These are phyloP conservation scores for Plagodis pulveraria DNA, from an alignment of 2,888 invertebrate species.

Conservation along the genomic window DNA sequence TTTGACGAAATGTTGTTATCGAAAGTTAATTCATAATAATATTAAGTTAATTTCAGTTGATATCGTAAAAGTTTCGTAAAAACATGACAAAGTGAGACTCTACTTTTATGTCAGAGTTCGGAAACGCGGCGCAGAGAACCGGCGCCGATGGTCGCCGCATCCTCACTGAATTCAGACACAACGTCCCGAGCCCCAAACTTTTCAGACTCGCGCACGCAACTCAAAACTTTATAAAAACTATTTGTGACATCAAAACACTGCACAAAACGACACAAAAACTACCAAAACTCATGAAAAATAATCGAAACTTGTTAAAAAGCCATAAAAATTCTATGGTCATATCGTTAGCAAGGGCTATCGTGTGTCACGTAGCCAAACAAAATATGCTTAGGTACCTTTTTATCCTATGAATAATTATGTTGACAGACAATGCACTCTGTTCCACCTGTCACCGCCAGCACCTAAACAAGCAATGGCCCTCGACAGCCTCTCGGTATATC, in stretches of 20 bases:
- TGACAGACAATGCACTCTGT: conserved; percentile 61
- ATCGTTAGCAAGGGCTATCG: conserved; percentile 9
- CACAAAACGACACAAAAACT: neutral
- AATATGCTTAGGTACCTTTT: conserved; percentile 64
- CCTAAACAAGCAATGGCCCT: conserved; percentile 75
- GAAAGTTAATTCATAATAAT: too few relatives aligned
- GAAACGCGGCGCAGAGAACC: conserved; percentile 56
- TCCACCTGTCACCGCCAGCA: conserved; percentile 70
- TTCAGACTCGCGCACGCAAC: conserved; percentile 30
- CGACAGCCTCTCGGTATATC: conserved; percentile 58
- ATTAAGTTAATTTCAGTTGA: neutral
- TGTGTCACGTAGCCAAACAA: conserved; percentile 34
- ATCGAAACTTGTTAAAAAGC: conserved; percentile 14
- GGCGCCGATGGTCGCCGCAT: conserved; percentile 69
- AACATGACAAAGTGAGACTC: neutral
- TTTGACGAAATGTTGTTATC: too few relatives aligned
- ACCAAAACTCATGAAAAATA: neutral
- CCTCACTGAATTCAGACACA: conserved; percentile 57
- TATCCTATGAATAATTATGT: conserved; percentile 54
- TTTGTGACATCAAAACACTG: neutral
- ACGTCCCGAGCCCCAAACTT: conserved; percentile 56
- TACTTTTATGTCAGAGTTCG: conserved; percentile 31
- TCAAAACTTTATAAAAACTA: conserved; percentile 29
- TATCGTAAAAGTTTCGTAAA: conserved; percentile 4
- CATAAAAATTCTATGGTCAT: conserved; percentile 18